Conservation (phyloP, 2,113 vertebrate species). For the Amazona vittata region DNA sequence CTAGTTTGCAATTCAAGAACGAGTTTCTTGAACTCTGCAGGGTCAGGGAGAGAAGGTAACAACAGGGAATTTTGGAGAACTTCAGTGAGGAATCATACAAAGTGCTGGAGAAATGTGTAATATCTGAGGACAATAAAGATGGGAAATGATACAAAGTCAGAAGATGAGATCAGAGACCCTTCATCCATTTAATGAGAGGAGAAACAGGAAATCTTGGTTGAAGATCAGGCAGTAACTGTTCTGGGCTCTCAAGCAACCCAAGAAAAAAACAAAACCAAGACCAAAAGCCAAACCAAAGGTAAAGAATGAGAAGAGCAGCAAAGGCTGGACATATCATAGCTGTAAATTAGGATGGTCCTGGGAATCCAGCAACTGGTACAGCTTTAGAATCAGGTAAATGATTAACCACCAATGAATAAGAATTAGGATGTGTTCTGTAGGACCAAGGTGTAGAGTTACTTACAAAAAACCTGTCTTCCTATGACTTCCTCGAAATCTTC, state of each 20-base stretch:
- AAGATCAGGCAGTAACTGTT: neutral
- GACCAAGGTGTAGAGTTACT: neutral
- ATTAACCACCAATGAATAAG: neutral
- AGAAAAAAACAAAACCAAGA: neutral
- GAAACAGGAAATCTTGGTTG: neutral
- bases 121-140: neutral
- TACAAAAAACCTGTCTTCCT: neutral
- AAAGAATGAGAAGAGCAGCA: neutral
- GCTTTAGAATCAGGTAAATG: neutral
- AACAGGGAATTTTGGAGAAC: neutral
- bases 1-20: neutral
- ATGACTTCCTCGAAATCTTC: neutral
- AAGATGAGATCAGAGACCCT: neutral
- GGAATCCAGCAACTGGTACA: neutral
- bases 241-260: neutral
- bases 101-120: neutral
- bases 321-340: too few species aligned
- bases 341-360: neutral
- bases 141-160: neutral
- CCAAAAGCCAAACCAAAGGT: neutral
- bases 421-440: neutral
- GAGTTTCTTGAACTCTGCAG: neutral
- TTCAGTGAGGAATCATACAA: neutral
- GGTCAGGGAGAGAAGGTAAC: fast-evolving
- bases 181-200: fast-evolving